A percentile compares a stretch with the other conserved stretches of the same genome.
These are phyloP conservation scores for Trichogramma pretiosum DNA, from an alignment of 1,140 invertebrate genomes.

Conservation along the genomic window DNA sequence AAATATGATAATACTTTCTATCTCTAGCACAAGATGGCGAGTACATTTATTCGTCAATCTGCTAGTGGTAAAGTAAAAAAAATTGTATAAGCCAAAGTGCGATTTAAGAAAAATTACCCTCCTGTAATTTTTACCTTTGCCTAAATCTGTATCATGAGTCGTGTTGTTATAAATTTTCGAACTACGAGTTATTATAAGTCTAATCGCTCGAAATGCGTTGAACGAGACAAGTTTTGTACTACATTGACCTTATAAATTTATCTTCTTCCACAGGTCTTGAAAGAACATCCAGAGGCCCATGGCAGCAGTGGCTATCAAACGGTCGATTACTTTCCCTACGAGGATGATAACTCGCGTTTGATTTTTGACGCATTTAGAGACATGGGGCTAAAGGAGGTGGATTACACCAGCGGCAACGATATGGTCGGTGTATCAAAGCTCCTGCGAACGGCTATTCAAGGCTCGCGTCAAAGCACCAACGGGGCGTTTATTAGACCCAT, in stretches of 20 bases:
- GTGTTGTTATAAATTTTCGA: background rate
- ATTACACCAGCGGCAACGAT: conserved; percentile 1
- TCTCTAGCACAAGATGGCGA: too few relatives aligned
- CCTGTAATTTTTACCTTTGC: background rate
- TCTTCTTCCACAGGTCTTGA: background rate
- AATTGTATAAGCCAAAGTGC: background rate
- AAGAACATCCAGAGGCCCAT: background rate
- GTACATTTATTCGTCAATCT: too few relatives aligned
- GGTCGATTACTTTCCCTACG: conserved; percentile 3
- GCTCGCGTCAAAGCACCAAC: background rate
- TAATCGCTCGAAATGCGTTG: background rate
- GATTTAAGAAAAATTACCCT: background rate
- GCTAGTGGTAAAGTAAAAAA: too few relatives aligned
- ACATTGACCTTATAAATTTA: background rate
- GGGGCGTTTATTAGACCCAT: conserved; percentile 1
- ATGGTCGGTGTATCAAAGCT: background rate
- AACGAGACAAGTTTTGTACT: too few relatives aligned
- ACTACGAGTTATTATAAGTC: background rate
- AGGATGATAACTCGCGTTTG: background rate
- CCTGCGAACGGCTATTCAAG: background rate
- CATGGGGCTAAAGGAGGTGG: background rate
- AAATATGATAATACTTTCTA: background rate
- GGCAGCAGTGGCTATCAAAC: background rate
- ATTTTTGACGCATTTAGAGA: conserved; percentile 1
- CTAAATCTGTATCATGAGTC: background rate